Evolutionary conservation across 2,797 vertebrate species (phyloP).

Genomic region (Coreius guichenoti): DNA sequence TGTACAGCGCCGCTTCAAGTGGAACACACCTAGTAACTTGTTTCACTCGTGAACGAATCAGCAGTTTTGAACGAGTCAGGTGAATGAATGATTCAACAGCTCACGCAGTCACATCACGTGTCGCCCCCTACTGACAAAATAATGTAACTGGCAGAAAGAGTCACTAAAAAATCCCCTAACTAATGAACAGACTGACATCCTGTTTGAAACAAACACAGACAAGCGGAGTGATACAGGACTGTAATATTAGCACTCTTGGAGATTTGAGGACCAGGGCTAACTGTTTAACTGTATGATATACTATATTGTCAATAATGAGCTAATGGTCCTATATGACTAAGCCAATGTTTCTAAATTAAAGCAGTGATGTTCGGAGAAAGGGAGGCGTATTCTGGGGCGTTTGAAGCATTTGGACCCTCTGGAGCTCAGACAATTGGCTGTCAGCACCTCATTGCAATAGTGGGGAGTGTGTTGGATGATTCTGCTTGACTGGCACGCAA

Average conservation of each 20-base stretch:
- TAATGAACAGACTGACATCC: background rate
- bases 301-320: constrained; percentile 3
- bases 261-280: background rate
- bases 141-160: background rate
- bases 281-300: background rate
- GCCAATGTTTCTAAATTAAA: constrained; percentile 8
- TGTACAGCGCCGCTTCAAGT: background rate
- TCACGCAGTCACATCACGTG: too few species aligned
- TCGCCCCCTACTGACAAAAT: background rate
- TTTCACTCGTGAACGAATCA: background rate
- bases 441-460: constrained; percentile 53
- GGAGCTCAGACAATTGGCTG: constrained; percentile 69
- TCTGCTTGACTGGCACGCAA: constrained; percentile 67
- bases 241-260: constrained; percentile 8
- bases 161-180: background rate
- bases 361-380: constrained; percentile 23
- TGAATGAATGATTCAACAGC: background rate
- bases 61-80: background rate
- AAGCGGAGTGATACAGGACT: background rate
- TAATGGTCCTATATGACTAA: background rate
- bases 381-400: background rate
- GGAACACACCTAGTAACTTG: background rate
- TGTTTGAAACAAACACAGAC: background rate
- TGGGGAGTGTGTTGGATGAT: constrained; percentile 63
- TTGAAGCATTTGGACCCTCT: constrained; percentile 66